Conservation (phyloP, 2,888 invertebrate species). For the Cynaeus angustus region DNA sequence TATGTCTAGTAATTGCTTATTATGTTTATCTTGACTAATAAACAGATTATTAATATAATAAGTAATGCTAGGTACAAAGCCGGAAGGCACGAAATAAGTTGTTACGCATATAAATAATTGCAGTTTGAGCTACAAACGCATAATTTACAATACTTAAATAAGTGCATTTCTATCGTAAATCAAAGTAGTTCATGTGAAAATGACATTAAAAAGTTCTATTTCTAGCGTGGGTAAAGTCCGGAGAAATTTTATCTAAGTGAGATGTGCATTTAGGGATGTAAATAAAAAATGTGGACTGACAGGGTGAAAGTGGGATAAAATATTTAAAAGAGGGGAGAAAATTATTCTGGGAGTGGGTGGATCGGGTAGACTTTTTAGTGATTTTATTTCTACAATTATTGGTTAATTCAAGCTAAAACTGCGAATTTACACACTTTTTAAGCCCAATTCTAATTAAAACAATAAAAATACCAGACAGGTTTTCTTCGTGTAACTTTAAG, state of each 20-base stretch:
- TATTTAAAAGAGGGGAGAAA: constrained; percentile 6
- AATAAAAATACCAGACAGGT: no score
- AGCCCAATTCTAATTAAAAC: no score
- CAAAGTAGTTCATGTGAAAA: no score
- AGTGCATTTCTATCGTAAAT: no score
- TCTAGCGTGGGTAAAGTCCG: no score
- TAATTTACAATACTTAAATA: neutral
- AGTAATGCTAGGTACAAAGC: neutral
- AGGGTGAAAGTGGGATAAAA: constrained; percentile 22
- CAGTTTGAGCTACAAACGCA: constrained; percentile 4
- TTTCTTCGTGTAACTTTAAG: no score
- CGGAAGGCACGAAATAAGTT: constrained; percentile 25
- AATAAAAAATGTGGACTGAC: constrained; percentile 7
- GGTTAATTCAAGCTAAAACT: no score
- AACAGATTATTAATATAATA: constrained; percentile 19
- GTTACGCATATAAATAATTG: constrained; percentile 9
- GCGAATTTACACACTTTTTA: no score
- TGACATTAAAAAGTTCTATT: no score
- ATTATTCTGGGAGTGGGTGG: neutral
- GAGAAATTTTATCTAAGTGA: neutral
- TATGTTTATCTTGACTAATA: constrained; percentile 20
- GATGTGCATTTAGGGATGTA: neutral
- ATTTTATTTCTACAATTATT: no score
- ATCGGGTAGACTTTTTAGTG: neutral
- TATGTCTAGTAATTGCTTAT: constrained; percentile 13